Percentiles rank a stretch among this genome's conserved stretches.
Evolutionary conservation across 2,113 vertebrate genomes (phyloP).

Genomic region (Galeopterus variegatus): DNA sequence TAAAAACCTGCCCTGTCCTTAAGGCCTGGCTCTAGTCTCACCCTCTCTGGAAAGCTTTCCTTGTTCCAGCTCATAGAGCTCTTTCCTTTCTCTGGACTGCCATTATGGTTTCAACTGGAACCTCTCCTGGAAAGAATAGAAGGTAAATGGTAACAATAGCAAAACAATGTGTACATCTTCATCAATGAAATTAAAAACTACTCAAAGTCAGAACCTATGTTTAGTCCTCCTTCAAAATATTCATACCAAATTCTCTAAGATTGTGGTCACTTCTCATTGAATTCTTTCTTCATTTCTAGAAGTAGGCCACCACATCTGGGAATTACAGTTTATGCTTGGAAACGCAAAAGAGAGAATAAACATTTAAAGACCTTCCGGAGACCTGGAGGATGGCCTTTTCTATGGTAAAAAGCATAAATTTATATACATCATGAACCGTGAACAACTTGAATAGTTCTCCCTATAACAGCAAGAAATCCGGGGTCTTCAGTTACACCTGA

Average conservation of each 20-base stretch:
- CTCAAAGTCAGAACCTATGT: neutral
- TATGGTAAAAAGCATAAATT: constrained; percentile 62
- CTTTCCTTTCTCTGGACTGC: neutral
- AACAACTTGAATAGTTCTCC: neutral
- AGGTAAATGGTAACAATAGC: neutral
- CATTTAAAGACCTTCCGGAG: neutral
- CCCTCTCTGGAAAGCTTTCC: neutral
- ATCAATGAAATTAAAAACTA: neutral
- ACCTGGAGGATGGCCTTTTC: constrained; percentile 67
- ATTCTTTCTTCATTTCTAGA: constrained; percentile 65
- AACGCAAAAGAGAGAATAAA: neutral
- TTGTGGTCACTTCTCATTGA: neutral
- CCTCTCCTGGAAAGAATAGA: neutral
- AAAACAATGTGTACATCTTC: neutral
- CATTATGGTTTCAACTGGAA: neutral
- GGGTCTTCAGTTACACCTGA: neutral
- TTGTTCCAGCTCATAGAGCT: neutral
- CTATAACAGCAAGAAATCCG: constrained; percentile 9
- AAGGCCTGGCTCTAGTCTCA: neutral
- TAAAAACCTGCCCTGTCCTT: neutral
- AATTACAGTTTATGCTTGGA: neutral
- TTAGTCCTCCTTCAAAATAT: neutral
- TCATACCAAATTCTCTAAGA: neutral
- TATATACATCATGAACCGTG: neutral
- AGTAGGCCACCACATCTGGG: neutral